Evolutionary conservation across 2,888 invertebrate species (phyloP).

Genomic region (Sinelater perroti): DNA sequence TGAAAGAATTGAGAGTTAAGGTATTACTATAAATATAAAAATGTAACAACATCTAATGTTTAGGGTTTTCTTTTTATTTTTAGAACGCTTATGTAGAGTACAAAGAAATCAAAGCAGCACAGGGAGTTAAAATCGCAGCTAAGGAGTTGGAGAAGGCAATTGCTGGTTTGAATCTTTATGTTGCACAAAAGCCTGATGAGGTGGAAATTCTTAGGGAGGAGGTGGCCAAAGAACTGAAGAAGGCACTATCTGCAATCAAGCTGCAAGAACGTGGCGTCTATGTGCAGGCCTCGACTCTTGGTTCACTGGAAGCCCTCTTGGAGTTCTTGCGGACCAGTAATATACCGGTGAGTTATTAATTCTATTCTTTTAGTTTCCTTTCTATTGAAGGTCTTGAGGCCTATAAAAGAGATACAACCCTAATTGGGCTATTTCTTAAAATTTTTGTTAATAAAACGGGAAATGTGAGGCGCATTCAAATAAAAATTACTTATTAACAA

Average conservation of each 20-base stretch:
- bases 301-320: slow-evolving; percentile 95
- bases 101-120: slow-evolving; percentile 94
- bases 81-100: slow-evolving; percentile 92
- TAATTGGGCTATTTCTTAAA: too few species aligned
- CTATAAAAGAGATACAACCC: too few species aligned
- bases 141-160: slow-evolving; percentile 98
- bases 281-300: slow-evolving; percentile 99
- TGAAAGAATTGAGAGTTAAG: slow-evolving; percentile 97
- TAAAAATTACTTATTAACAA: too few species aligned
- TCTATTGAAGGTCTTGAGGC: background rate
- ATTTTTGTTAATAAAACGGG: too few species aligned
- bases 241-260: slow-evolving; percentile 92
- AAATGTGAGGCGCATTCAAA: too few species aligned
- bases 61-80: slow-evolving; percentile 40
- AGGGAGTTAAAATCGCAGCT: slow-evolving; percentile 98
- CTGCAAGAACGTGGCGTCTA: slow-evolving; percentile 93
- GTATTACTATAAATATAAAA: slow-evolving; percentile 57
- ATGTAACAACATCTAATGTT: background rate
- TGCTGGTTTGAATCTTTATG: slow-evolving; percentile 91
- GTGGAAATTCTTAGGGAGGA: slow-evolving; percentile 87
- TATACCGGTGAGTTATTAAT: slow-evolving; percentile 84
- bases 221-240: slow-evolving; percentile 85
- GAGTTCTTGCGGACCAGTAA: slow-evolving; percentile 92
- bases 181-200: slow-evolving; percentile 94
- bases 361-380: background rate